Evolutionary conservation across 2,797 vertebrate species (phyloP), one percentile per base, ranked within the genome.

Genomic region (Muscicapa striata): DNA sequence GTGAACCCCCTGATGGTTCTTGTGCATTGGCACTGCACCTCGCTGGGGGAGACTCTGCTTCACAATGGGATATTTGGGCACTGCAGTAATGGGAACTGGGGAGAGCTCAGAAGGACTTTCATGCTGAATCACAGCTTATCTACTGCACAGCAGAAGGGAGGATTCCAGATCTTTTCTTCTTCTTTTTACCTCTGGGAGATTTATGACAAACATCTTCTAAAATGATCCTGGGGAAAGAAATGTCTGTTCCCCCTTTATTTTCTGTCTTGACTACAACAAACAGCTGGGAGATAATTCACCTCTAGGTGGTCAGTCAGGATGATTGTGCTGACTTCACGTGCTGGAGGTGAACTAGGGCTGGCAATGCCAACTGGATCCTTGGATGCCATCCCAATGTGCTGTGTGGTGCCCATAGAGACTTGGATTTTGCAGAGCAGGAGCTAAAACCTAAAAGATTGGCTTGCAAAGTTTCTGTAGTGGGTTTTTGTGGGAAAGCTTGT

Each of bases 11-110:
- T 70, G 94, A 80, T 93, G 94, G 67, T 89, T 87, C 93, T 95
- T 92, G 86, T 89, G 86, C 30, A 0, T 83, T 95, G 95, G 87
- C 94, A 87, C 91, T 64, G 79, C 94, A 94, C 93, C 93, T 96
- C 83, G 1, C 93, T 85, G 93, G 92, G 89, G 88, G 94, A 88
- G 92, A 89, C 89, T 90, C 81, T 36, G 64, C 79, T 95, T 90
- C 90, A 95, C 92, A 93, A 75, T 88, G 54, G 95, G 93, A 85
- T 91, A 88, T 95, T 97, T 95, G 82, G 94, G 75, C 91, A 88
- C 74, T 95, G 81, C 15, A 3, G 77, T 92, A 93, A 91, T 68
- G 86, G n/a, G 75, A 94, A 84, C 74, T 23, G 59, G 84, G 78
- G 57, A 64, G n/a, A 82, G 57, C 38, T 86, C 81, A 14, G 80